A percentile compares a stretch with the other conserved stretches of the same genome.
phyloP scores from a whole-genome alignment of 2,888 invertebrate genomes.

The Lottia gigantea region DNA sequence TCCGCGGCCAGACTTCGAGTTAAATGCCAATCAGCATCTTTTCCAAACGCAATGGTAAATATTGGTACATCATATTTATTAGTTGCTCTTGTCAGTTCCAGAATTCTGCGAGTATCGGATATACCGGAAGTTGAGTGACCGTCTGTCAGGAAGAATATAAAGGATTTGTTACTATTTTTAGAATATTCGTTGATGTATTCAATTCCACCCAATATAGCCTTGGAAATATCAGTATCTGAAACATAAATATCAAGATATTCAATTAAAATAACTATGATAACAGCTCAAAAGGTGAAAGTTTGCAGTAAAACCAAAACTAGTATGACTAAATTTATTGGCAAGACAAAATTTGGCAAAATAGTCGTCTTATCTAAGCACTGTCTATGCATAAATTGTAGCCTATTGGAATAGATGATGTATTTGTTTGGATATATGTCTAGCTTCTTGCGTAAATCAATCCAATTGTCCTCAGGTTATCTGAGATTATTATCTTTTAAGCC shows the following conservation, averaged over 20 bases:
- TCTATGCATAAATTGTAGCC: no score
- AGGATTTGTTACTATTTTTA: background rate
- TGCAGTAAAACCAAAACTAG: no score
- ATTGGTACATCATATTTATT: slow-evolving; percentile 28
- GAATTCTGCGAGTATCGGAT: slow-evolving; percentile 45
- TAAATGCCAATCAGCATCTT: background rate
- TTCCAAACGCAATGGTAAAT: slow-evolving; percentile 25
- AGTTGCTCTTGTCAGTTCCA: slow-evolving; percentile 28
- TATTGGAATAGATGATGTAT: no score
- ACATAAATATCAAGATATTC: background rate
- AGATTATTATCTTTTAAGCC: no score
- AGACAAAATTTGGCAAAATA: no score
- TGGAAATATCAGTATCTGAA: background rate
- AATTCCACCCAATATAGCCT: background rate
- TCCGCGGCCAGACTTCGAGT: background rate
- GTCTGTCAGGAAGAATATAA: background rate
- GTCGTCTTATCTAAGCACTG: no score
- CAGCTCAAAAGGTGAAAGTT: no score
- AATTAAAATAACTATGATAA: no score
- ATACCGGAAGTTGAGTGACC: background rate
- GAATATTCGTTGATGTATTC: background rate
- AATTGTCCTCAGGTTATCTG: no score
- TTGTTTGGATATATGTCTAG: no score
- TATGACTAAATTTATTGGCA: no score
- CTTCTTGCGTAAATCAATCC: no score